These are phyloP conservation scores for Bugula neritina DNA, from an alignment of 2,888 invertebrate species.

Conservation along the genomic window DNA sequence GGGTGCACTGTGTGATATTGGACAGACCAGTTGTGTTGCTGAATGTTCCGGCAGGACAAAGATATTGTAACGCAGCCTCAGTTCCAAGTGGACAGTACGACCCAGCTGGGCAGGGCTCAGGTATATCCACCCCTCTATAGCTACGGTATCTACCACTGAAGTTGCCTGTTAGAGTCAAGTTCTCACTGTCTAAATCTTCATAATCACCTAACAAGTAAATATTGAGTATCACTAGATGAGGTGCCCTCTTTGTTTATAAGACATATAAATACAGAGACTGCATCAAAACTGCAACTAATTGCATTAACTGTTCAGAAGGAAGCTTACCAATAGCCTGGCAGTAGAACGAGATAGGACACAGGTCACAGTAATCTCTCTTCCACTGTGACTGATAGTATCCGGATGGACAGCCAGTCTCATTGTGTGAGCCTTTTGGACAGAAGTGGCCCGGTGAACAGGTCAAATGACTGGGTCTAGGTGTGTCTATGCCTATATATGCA, in stretches of 20 bases:
- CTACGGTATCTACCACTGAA: slow-evolving; percentile 42
- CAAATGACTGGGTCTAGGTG: slow-evolving; percentile 36
- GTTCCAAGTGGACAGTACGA: slow-evolving; percentile 45
- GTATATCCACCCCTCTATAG: slow-evolving; percentile 45
- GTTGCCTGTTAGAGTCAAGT: slow-evolving; percentile 40
- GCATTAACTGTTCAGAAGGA: too few species aligned
- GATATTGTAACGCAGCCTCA: slow-evolving; percentile 38
- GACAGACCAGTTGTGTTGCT: slow-evolving; percentile 44
- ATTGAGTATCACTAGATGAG: not conserved
- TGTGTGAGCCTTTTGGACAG: slow-evolving; percentile 45
- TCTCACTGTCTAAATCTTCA: slow-evolving; percentile 40
- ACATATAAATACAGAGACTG: too few species aligned
- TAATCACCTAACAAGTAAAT: slow-evolving; percentile 40
- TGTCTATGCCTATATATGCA: slow-evolving; percentile 30
- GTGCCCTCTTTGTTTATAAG: not conserved
- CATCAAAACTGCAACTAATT: too few species aligned
- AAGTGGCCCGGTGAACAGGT: slow-evolving; percentile 50
- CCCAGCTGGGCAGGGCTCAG: slow-evolving; percentile 43
- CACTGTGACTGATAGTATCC: slow-evolving; percentile 48
- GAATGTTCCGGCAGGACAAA: slow-evolving; percentile 46
- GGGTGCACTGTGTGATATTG: slow-evolving; percentile 41
- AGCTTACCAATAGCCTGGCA: slow-evolving; percentile 41
- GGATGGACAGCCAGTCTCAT: slow-evolving; percentile 49
- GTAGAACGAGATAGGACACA: slow-evolving; percentile 27
- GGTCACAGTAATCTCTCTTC: slow-evolving; percentile 41